Evolutionary conservation across 1,140 invertebrate species (phyloP).

Genomic region (Drosophila melanica): DNA sequence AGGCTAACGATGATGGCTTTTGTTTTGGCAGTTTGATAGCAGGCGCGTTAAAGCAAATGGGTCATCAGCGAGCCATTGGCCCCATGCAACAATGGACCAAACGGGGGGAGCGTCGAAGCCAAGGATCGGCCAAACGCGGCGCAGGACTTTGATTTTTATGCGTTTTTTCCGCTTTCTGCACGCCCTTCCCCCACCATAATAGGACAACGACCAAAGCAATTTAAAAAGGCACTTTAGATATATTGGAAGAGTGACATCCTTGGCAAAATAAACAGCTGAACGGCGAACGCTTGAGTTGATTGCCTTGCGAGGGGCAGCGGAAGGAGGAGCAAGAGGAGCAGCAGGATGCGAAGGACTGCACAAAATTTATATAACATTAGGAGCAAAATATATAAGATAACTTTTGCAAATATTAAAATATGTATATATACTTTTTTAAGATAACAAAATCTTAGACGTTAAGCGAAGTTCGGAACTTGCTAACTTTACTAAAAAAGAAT

Average conservation of each 20-base stretch:
- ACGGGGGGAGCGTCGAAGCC: neutral
- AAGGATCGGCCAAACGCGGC: conserved; percentile 17
- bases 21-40: conserved; percentile 79
- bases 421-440: neutral
- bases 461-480: too few species aligned
- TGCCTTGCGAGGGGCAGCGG: conserved; percentile 3
- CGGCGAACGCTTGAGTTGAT: conserved; percentile 18
- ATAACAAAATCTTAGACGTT: neutral
- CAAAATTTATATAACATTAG: conserved; percentile 22
- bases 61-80: conserved; percentile 67
- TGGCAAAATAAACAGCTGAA: conserved; percentile 7
- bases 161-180: conserved; percentile 44
- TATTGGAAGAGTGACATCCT: conserved; percentile 43
- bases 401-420: neutral
- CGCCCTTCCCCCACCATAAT: conserved; percentile 24
- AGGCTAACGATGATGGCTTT: conserved; percentile 79
- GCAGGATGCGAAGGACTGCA: neutral
- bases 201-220: conserved; percentile 48
- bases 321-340: neutral
- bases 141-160: conserved; percentile 68
- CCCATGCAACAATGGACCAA: conserved; percentile 49
- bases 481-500: too few species aligned
- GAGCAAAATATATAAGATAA: conserved; percentile 10
- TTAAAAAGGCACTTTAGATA: conserved; percentile 49
- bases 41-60: conserved; percentile 77